phyloP scores from a whole-genome alignment of 2,797 vertebrate genomes.

The Myotis pilosus region DNA sequence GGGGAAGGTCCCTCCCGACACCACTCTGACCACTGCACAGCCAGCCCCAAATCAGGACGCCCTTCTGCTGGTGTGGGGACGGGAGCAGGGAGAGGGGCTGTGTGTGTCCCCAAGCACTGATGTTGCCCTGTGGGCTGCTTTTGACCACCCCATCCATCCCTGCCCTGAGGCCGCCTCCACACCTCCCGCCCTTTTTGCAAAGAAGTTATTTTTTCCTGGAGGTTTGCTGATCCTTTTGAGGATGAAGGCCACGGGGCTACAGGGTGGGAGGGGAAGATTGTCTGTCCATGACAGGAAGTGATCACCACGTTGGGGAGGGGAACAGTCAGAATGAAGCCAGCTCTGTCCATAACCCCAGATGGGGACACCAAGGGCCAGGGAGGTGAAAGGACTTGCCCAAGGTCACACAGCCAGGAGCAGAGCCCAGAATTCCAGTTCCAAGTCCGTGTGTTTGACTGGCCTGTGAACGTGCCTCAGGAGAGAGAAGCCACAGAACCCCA shows the following conservation, averaged over 20 bases:
- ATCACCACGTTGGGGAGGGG: too few relatives aligned
- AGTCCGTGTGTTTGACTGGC: background rate
- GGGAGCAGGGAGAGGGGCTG: too few relatives aligned
- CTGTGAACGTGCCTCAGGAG: background rate
- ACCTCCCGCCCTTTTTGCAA: background rate
- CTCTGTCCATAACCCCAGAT: background rate
- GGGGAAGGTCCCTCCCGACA: background rate
- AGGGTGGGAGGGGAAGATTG: background rate
- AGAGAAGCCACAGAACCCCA: background rate
- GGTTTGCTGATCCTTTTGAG: background rate
- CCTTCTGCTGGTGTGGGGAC: rapidly evolving
- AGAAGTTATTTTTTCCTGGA: background rate
- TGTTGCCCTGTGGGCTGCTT: background rate
- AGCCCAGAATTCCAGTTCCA: background rate
- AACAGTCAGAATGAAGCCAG: background rate
- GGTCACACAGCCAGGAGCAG: background rate
- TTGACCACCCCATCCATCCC: background rate
- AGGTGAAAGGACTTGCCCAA: rapidly evolving
- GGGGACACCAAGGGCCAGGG: background rate
- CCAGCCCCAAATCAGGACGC: background rate
- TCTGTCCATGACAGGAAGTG: background rate
- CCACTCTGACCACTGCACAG: too few relatives aligned
- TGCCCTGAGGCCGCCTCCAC: background rate
- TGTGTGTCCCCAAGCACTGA: rapidly evolving
- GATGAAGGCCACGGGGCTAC: background rate